Evolutionary conservation across 1,140 invertebrate genomes (phyloP), one percentile per base, ranked within the genome.

Genomic region (Protaetia brevitarsis): DNA sequence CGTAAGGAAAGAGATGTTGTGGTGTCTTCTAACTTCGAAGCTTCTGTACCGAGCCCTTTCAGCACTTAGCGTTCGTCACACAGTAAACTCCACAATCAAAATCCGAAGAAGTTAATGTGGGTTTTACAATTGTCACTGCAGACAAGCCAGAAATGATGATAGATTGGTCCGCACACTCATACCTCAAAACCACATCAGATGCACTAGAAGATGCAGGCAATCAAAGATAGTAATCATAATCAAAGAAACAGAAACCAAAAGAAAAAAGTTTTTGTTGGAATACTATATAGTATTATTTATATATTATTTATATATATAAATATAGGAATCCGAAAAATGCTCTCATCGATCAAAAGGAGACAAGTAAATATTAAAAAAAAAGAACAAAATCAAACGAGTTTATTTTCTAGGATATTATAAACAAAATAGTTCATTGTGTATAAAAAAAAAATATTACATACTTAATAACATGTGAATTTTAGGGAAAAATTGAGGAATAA

Each of bases 41-140:
- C 71, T 72, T 77, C 75, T 72, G 75, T 77, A 73, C 75, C 76
- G 72, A 78, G 72, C 69, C 74, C 76, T 51, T 78, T 73, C 71
- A 76, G 68, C 69, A 75, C 74, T 71, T 78, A 78, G 75, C 74
- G 72, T 36, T 66, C 56, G 8, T 56, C 27, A 27, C 31, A 57
- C 41, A 51, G 10, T 7, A 63, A 63, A 36, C n/a, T 8, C 29
- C 27, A 36, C 31, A 36, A 36, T 7, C 27, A 16, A 8, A 23
- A 19, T 37, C 16, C 2, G 37, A n/a, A 51, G 21, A 19, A 51
- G 21, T 51, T 19, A 37, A 21, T 34, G 11, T 13, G 37, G 26
- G 41, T 45, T 63, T 64, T 10, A 37, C 5, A 57, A 29, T 21
- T 27, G 56, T 36, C 13, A 51, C 11, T 19, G 26, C 41, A 23